Percentiles rank a stretch among this genome's conserved stretches.
Conservation (phyloP, 2,113 vertebrate species). For the Pleuronectes platessa region DNA sequence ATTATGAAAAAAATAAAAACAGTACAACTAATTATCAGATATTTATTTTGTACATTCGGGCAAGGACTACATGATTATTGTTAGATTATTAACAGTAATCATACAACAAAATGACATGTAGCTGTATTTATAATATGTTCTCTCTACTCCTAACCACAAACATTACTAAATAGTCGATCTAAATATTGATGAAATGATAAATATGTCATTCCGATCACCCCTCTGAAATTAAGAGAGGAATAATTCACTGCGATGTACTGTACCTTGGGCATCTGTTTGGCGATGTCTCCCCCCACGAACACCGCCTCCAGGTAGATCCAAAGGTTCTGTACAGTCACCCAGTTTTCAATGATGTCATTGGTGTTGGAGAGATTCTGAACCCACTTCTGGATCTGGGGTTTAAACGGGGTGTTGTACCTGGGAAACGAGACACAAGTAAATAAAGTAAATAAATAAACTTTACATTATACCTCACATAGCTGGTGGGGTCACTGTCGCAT, state of each 20-base stretch:
- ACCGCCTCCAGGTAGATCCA: constrained; percentile 99
- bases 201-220: neutral
- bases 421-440: constrained; percentile 18
- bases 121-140: neutral
- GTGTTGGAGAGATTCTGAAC: constrained; percentile 94
- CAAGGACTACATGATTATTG: neutral
- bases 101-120: neutral
- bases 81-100: neutral
- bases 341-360: constrained; percentile 93
- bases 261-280: constrained; percentile 97
- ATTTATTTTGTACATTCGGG: neutral
- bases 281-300: constrained; percentile 96
- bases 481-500: neutral
- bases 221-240: no score
- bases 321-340: constrained; percentile 96
- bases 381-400: constrained; percentile 97
- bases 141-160: neutral
- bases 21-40: neutral
- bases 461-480: neutral
- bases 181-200: neutral
- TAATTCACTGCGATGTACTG: neutral
- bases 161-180: neutral
- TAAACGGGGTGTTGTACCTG: constrained; percentile 95
- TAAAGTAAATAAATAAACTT: neutral
- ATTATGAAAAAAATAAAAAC: neutral